phyloP scores from a whole-genome alignment of 1,140 invertebrate genomes.

The Penaeus indicus region DNA sequence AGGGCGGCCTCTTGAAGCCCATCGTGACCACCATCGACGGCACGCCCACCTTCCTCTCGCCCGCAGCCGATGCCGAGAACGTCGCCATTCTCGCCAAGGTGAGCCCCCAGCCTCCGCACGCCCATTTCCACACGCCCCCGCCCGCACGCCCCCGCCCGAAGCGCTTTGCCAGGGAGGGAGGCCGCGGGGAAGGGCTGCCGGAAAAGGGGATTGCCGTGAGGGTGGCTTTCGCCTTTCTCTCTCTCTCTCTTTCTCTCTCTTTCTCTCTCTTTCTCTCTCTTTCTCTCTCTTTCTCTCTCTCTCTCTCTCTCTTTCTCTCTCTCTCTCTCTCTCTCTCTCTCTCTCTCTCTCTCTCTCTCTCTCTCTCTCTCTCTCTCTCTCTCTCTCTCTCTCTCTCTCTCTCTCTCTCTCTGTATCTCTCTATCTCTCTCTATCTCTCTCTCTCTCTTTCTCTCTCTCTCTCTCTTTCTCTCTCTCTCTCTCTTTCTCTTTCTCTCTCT shows the following conservation, averaged over 20 bases:
- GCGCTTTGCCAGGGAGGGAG: too few relatives aligned
- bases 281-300: neutral
- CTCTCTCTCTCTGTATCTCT: neutral
- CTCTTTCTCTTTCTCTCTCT: neutral
- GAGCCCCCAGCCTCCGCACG: slow-evolving; percentile 51
- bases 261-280: neutral
- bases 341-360: neutral
- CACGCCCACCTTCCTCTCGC: slow-evolving; percentile 86
- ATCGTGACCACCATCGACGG: slow-evolving; percentile 91
- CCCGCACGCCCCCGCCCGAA: too few relatives aligned
- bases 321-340: neutral
- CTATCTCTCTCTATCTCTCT: neutral
- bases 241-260: neutral
- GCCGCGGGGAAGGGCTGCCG: too few relatives aligned
- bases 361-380: neutral
- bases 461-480: neutral
- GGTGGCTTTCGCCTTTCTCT: neutral
- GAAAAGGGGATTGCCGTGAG: too few relatives aligned
- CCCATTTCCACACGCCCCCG: neutral
- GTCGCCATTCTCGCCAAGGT: slow-evolving; percentile 67
- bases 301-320: neutral
- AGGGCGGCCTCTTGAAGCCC: slow-evolving; percentile 89
- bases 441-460: too few relatives aligned
- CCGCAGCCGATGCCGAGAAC: slow-evolving; percentile 65
- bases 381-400: neutral